Percentiles rank a stretch among this genome's conserved stretches.
Conservation (phyloP, 2,888 invertebrate genomes). For the Caenorhabditis imperialis region DNA sequence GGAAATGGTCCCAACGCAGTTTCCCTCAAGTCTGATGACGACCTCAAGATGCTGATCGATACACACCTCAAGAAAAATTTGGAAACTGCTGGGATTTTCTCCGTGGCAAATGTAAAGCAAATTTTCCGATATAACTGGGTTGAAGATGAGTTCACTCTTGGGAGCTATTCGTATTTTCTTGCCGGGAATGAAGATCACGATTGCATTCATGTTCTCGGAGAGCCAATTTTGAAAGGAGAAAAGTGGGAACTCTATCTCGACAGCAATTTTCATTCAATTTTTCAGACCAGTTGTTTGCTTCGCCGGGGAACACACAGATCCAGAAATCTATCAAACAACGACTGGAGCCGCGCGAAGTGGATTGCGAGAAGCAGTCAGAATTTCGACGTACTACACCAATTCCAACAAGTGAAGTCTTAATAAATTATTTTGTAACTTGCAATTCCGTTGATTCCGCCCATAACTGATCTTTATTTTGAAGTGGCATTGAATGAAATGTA, state of each 20-base stretch:
- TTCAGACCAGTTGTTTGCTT: slow-evolving; percentile 53
- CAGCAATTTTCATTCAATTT: not conserved
- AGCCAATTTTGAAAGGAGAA: slow-evolving; percentile 18
- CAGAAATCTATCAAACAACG: slow-evolving; percentile 58
- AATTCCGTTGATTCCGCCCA: not conserved
- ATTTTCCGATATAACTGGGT: slow-evolving; percentile 54
- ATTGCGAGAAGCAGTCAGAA: slow-evolving; percentile 48
- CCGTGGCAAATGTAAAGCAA: not conserved
- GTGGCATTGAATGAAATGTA: not conserved
- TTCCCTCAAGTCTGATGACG: not conserved
- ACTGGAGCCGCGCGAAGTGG: slow-evolving; percentile 58
- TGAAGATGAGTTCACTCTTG: slow-evolving; percentile 39
- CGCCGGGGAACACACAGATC: slow-evolving; percentile 61
- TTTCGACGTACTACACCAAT: slow-evolving; percentile 7
- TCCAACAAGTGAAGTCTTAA: not conserved
- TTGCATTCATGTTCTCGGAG: slow-evolving; percentile 10
- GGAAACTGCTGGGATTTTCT: not conserved
- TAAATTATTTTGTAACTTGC: too few species aligned
- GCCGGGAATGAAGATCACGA: slow-evolving; percentile 7
- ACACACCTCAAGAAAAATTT: slow-evolving; percentile 7
- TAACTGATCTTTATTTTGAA: slow-evolving; percentile 9
- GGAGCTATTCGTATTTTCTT: slow-evolving; percentile 56
- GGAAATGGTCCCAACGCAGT: slow-evolving; percentile 44
- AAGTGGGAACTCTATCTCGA: not conserved
- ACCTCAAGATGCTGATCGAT: slow-evolving; percentile 21